A percentile compares a stretch with the other conserved stretches of the same genome.
Conservation (phyloP, 2,113 vertebrate genomes). For the Phrynosoma blainvillii region DNA sequence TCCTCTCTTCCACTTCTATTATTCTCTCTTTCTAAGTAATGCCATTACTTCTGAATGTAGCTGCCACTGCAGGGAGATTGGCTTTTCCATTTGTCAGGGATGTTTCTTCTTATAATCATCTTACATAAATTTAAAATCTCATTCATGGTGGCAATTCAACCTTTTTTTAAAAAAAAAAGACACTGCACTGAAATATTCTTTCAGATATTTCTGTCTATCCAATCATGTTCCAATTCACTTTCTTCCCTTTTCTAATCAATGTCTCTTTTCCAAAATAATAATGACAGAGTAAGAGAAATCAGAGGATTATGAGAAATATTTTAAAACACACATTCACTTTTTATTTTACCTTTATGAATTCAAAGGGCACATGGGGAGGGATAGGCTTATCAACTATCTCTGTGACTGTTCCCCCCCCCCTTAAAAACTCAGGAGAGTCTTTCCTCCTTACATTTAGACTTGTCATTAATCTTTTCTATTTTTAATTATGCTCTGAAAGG, state of each 20-base stretch:
- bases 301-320: constrained; percentile 24
- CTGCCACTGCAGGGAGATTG: not conserved
- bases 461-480: constrained; percentile 28
- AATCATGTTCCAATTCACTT: constrained; percentile 2
- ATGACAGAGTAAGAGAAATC: constrained; percentile 23
- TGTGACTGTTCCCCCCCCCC: constrained; percentile 6
- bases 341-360: not conserved
- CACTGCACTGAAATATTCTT: constrained; percentile 2
- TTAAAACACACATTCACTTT: constrained; percentile 29
- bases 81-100: not conserved
- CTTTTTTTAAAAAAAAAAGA: not conserved
- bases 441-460: constrained; percentile 31
- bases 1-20: too few species aligned
- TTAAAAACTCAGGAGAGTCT: constrained; percentile 18
- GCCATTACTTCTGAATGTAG: not conserved
- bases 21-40: not conserved
- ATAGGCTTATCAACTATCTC: constrained; percentile 35
- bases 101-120: not conserved
- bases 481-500: constrained; percentile 40
- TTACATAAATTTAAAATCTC: not conserved
- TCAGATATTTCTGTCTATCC: constrained; percentile 12
- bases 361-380: constrained; percentile 25
- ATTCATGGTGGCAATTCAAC: not conserved
- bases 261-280: not conserved
- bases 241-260: not conserved